Base-by-base conservation (phyloP, 2,888 invertebrate genomes). In the Itoplectis maculator region DNA sequence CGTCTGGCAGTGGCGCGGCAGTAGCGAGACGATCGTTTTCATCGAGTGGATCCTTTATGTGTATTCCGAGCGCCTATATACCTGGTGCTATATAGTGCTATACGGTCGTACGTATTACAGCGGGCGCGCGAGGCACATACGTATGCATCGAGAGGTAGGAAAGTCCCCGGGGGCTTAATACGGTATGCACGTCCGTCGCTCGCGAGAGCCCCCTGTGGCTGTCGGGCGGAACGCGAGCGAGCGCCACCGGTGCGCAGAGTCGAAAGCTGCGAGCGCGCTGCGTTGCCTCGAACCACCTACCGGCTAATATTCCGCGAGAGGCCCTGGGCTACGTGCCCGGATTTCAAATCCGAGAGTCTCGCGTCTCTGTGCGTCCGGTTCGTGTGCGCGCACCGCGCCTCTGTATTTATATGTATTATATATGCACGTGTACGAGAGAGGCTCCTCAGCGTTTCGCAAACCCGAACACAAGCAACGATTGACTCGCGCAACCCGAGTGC, bases 221-320 rank as follows among this genome's bases (percentile, higher is more conserved):
- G 63, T 65, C 54, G 78, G 70, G 75, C 11, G 63, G 69, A 54
- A 70, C 61, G 47, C 65, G 66, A n/a, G n/a, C n/a, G 29, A 2
- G 29, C 29, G 29, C 29, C 3, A 66, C 54, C 18, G 37, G 37
- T 29, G 49, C 47, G 23, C 59, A 40, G 35, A 76, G 76, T 49
- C 72, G 70, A 70, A 37, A 81, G n/a, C n/a, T n/a, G n/a, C n/a
- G n/a, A n/a, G 73, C 61, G 78, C 61, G 78, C 61, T 74, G 61
- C 56, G 88, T 88, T 88, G 89, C 85, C 91, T 88, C 88, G 87
- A 88, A 90, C 87, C 89, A 85, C 86, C 91, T 88, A 88, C 89
- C 87, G 88, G 90, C 92, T 91, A 92, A 92, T 92, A 92, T 92
- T 92, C 90, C 89, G 89, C 89, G 88, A 89, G 90, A 86, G 90